These are phyloP conservation scores for Catharus bicknelli DNA, from an alignment of 2,113 vertebrate species.

Conservation along the genomic window DNA sequence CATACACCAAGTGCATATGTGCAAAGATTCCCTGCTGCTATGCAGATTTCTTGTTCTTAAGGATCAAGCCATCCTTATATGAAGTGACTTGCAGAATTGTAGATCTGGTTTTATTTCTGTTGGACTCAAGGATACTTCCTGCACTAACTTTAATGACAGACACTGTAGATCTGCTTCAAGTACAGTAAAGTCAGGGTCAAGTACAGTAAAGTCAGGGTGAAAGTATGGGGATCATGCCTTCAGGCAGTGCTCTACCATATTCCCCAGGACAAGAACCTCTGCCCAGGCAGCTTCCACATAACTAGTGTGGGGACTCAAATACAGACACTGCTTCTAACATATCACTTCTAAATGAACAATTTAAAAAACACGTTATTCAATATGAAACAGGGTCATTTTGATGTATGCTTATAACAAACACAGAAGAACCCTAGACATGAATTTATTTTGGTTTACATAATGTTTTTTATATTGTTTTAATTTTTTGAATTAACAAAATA, in stretches of 20 bases:
- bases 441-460: neutral
- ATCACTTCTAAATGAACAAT: neutral
- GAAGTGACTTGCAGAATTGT: neutral
- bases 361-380: neutral
- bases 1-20: neutral
- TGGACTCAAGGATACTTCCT: neutral
- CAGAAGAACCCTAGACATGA: neutral
- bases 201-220: neutral
- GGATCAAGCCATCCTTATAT: neutral
- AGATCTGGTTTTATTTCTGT: neutral
- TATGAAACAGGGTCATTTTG: neutral
- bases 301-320: neutral
- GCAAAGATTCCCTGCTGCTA: neutral
- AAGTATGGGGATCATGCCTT: neutral
- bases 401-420: neutral
- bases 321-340: conserved; percentile 50
- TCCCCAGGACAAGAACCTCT: neutral
- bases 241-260: neutral
- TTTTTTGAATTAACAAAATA: neutral
- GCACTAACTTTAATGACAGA: neutral
- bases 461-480: neutral
- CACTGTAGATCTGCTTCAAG: neutral
- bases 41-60: neutral
- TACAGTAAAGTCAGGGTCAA: too few species aligned
- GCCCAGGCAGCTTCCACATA: fast-evolving